Percentiles rank a stretch among this genome's conserved stretches.
These are phyloP conservation scores for Oostethus manadensis DNA, from an alignment of 2,113 vertebrate species.

Conservation along the genomic window DNA sequence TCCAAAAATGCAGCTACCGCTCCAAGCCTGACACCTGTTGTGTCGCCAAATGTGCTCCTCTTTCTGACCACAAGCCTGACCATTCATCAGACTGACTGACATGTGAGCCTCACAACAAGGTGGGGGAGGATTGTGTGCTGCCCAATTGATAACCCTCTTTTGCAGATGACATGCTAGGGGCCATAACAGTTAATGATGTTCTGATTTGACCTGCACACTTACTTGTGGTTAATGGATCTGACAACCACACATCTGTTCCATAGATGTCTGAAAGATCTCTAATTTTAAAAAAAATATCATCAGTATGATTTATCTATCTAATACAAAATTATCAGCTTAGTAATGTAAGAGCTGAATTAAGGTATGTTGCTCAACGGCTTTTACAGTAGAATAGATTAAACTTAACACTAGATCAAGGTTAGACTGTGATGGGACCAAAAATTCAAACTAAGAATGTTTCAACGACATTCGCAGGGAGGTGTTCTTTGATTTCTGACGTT, in stretches of 20 bases:
- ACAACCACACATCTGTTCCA: conserved; percentile 33
- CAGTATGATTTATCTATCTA: conserved; percentile 21
- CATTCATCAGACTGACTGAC: conserved; percentile 47
- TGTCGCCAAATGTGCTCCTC: conserved; percentile 55
- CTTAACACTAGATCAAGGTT: too few species aligned
- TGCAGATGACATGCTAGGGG: conserved; percentile 20
- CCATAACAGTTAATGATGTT: conserved; percentile 14
- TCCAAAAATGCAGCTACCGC: conserved; percentile 50
- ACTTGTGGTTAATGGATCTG: conserved; percentile 43
- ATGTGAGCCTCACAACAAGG: conserved; percentile 22
- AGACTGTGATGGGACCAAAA: too few species aligned
- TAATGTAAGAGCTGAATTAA: too few species aligned
- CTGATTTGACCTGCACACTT: conserved; percentile 42
- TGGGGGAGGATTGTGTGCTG: conserved; percentile 20
- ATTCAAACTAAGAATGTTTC: too few species aligned
- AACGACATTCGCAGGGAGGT: too few species aligned
- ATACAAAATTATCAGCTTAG: conserved; percentile 2
- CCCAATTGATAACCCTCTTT: conserved; percentile 38
- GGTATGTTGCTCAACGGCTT: too few species aligned
- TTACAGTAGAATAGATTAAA: too few species aligned
- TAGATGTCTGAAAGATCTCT: conserved; percentile 30
- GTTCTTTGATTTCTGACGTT: too few species aligned
- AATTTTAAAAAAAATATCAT: conserved; percentile 21
- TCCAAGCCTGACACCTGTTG: conserved; percentile 50
- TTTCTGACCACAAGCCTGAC: conserved; percentile 47